phyloP scores from a whole-genome alignment of 2,113 vertebrate species.

The Actenoides lindsayi region DNA sequence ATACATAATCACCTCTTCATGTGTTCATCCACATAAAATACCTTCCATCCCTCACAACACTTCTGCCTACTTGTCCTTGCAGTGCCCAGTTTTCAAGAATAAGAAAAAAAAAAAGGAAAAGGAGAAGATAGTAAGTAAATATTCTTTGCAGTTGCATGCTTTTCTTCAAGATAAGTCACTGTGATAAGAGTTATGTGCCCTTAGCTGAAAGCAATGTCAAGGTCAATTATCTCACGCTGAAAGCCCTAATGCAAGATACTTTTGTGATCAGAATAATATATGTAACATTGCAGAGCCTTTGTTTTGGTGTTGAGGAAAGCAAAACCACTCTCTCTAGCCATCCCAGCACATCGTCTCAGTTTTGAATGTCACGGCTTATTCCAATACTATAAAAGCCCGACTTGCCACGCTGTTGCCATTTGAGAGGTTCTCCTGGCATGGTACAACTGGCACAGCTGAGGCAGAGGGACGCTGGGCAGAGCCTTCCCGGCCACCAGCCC shows the following conservation, averaged over 20 bases:
- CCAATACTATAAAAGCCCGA: neutral
- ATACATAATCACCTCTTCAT: constrained; percentile 53
- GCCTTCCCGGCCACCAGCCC: neutral
- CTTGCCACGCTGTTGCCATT: neutral
- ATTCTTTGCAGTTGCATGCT: constrained; percentile 33
- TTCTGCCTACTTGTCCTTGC: constrained; percentile 61
- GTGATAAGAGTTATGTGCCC: constrained; percentile 61
- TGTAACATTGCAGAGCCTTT: constrained; percentile 49
- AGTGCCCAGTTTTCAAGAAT: constrained; percentile 12
- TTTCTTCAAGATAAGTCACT: constrained; percentile 66
- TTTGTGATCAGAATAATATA: constrained; percentile 67
- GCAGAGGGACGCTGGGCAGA: neutral
- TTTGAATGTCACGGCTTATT: neutral
- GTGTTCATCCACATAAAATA: constrained; percentile 51
- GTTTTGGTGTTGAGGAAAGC: constrained; percentile 59
- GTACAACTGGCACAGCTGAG: neutral
- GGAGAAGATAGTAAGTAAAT: constrained; percentile 60
- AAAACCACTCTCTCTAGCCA: constrained; percentile 37
- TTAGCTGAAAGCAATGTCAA: constrained; percentile 71
- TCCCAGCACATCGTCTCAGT: neutral
- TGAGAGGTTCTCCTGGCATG: neutral
- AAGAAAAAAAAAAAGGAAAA: neutral
- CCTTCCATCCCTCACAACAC: neutral
- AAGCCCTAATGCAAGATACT: constrained; percentile 68
- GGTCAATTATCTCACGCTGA: constrained; percentile 75